These are phyloP conservation scores for Arenaria interpres DNA, from an alignment of 2,113 vertebrate genomes.

Conservation along the genomic window DNA sequence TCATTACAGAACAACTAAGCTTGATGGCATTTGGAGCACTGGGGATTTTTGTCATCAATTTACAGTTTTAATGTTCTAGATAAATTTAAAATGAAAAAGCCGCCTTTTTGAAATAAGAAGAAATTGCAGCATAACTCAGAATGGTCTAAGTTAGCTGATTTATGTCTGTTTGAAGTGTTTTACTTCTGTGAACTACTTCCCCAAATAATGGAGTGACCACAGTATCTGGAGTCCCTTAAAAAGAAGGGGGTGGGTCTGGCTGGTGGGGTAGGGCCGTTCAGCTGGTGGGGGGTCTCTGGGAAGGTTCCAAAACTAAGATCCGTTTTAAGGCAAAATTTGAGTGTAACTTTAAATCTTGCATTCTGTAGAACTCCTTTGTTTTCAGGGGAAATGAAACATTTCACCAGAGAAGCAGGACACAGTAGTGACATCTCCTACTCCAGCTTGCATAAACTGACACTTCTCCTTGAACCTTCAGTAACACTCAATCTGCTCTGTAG, in stretches of 20 bases:
- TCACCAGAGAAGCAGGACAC: neutral
- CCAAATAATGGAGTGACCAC: neutral
- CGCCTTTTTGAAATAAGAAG: neutral
- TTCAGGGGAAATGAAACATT: neutral
- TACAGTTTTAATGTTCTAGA: neutral
- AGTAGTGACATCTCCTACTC: neutral
- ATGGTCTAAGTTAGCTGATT: neutral
- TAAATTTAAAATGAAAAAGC: neutral
- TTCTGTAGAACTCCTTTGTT: neutral
- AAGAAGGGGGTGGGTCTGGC: neutral
- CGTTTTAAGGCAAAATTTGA: neutral
- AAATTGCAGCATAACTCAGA: neutral
- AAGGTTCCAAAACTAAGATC: neutral
- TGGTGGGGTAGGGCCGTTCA: neutral
- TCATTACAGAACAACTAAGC: neutral
- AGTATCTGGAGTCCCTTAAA: neutral
- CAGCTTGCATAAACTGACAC: neutral
- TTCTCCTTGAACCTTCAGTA: neutral
- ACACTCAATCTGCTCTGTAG: accelerated
- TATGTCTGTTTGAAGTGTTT: neutral
- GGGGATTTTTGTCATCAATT: neutral
- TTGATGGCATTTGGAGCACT: neutral
- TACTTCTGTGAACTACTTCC: neutral
- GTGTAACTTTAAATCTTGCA: neutral
- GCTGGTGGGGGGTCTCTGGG: too few species aligned